Evolutionary conservation across 2,888 invertebrate species (phyloP), one percentile per base, ranked within the genome.

Genomic region (Agrotis puta): DNA sequence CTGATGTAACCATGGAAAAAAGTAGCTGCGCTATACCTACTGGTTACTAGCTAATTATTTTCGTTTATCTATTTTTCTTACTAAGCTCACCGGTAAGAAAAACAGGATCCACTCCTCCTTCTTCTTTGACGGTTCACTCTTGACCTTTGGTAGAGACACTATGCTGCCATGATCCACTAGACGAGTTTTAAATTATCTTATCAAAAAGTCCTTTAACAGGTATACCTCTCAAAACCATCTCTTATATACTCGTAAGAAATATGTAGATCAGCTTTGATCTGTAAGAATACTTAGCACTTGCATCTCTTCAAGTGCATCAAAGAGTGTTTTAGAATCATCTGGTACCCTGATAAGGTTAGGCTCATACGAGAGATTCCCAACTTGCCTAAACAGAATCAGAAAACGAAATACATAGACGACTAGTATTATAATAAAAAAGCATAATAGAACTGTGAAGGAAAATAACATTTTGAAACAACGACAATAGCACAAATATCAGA

Each of bases 261-360:
- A 18, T n/a, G n/a, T n/a, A n/a, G 9, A 39, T 13, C 5, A 45
- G 14, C 24, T 72, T 72, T 72, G 45, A 72, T 57, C 43, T n/a
- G 24, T 24, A 50, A 64, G 50, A 72, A 64, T 56, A 58, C 22
- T 24, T n/a, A n/a, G 27, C 43, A 45, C 24, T 57, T 20, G 18
- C 45, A 45, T 64, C 45, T 56, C n/a, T 50, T 71, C 56, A 71
- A 72, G 64, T 71, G 56, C 64, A 43, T 20, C 20, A 47, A 64
- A 56, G 70, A 57, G 27, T 43, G 56, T 50, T 48, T 13, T 57
- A 57, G n/a, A 43, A 53, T 57, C 72, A 65, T 72, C 57, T 72
- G 72, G 45, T 51, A 24, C 13, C 14, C 45, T 47, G 51, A 65
- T 72, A 57, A 51, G 5, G 22, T 57, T 45, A 20, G 50, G 64